Conservation (phyloP, 2,797 vertebrate species). For the Acipenser ruthenus region DNA sequence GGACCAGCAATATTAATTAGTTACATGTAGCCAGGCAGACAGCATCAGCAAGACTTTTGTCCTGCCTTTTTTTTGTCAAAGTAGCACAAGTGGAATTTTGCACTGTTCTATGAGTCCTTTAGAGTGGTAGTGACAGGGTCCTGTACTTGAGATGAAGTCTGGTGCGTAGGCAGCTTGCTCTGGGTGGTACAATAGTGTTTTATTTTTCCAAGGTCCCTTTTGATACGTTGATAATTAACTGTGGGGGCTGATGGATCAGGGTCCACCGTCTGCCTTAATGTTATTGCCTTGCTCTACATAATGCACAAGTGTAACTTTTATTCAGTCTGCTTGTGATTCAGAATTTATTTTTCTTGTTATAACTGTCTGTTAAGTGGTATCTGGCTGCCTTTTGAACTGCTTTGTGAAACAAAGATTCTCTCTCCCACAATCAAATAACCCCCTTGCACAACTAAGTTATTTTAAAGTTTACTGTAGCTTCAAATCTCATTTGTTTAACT, state of each 20-base stretch:
- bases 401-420: too few relatives aligned
- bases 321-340: too few relatives aligned
- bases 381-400: too few relatives aligned
- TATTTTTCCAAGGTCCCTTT: conserved; percentile 52
- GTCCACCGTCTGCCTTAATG: conserved; percentile 37
- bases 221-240: conserved; percentile 50
- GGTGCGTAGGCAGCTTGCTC: conserved; percentile 43
- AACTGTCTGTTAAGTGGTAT: too few relatives aligned
- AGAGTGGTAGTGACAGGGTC: conserved; percentile 44
- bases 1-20: conserved; percentile 56
- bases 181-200: conserved; percentile 42
- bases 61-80: conserved; percentile 30
- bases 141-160: conserved; percentile 46
- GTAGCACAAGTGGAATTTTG: conserved; percentile 51
- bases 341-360: too few relatives aligned
- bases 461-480: too few relatives aligned
- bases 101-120: conserved; percentile 44
- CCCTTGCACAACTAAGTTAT: too few relatives aligned
- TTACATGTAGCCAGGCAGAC: conserved; percentile 50
- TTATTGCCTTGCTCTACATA: conserved; percentile 17
- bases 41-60: conserved; percentile 42
- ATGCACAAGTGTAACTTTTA: too few relatives aligned
- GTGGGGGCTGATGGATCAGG: conserved; percentile 36
- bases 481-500: too few relatives aligned
- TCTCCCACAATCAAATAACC: too few relatives aligned